Percentiles rank a stretch among this genome's conserved stretches.
phyloP scores from a whole-genome alignment of 1,140 invertebrate genomes.

The Diorhabda carinulata region DNA sequence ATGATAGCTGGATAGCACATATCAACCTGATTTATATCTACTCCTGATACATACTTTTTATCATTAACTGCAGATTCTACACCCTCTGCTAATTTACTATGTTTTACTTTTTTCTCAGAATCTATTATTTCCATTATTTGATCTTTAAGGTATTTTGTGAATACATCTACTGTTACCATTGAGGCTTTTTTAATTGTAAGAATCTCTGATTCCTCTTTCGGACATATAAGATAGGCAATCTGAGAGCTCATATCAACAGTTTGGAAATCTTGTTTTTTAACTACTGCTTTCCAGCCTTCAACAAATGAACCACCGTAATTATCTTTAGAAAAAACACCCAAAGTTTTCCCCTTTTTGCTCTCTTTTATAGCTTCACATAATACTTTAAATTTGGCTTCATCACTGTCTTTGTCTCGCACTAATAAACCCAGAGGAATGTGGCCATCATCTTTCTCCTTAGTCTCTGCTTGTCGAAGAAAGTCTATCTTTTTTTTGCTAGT shows the following conservation, averaged over 20 bases:
- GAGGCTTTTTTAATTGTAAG: constrained; percentile 92
- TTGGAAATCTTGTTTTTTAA: constrained; percentile 77
- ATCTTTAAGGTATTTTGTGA: constrained; percentile 93
- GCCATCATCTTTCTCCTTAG: constrained; percentile 74
- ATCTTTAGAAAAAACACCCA: constrained; percentile 94
- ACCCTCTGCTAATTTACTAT: constrained; percentile 91
- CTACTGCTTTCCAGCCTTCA: constrained; percentile 78
- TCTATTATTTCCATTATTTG: constrained; percentile 99
- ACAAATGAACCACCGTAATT: constrained; percentile 91
- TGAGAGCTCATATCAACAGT: constrained; percentile 83
- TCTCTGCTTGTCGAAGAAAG: constrained; percentile 90
- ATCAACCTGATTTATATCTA: constrained; percentile 85
- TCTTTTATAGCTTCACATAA: constrained; percentile 80
- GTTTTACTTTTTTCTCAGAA: constrained; percentile 93
- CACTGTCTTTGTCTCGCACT: constrained; percentile 92
- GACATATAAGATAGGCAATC: constrained; percentile 84
- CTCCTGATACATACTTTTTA: constrained; percentile 90
- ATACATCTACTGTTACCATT: constrained; percentile 89
- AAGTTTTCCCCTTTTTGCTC: constrained; percentile 83
- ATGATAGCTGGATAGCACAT: constrained; percentile 99
- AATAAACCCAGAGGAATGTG: constrained; percentile 78
- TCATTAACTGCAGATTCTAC: constrained; percentile 86
- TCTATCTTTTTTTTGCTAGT: constrained; percentile 98
- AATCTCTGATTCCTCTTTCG: constrained; percentile 93
- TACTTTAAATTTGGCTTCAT: constrained; percentile 90